A percentile compares a stretch with the other conserved stretches of the same genome.
phyloP scores from a whole-genome alignment of 2,888 invertebrate species.

The Incurvaria masculella region DNA sequence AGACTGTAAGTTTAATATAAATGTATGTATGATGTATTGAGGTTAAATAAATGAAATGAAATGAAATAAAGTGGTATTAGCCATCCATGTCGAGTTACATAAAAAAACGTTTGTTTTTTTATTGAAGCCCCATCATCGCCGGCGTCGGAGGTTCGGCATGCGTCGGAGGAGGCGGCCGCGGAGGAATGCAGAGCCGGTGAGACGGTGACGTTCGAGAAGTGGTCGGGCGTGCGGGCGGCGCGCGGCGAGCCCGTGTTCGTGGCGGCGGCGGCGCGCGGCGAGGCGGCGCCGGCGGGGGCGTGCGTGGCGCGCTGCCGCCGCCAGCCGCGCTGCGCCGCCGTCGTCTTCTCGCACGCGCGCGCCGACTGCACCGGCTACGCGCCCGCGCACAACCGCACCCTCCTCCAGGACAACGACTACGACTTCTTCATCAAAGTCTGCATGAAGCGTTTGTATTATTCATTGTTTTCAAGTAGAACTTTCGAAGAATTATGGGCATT shows the following conservation, averaged over 20 bases:
- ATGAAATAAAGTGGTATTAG: too few relatives aligned
- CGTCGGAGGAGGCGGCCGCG: too few relatives aligned
- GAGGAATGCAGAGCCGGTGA: constrained; percentile 30
- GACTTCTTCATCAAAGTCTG: constrained; percentile 67
- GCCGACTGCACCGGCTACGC: constrained; percentile 49
- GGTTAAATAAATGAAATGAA: too few relatives aligned
- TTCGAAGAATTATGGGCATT: too few relatives aligned
- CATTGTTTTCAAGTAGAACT: too few relatives aligned
- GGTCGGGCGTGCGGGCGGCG: constrained; percentile 40
- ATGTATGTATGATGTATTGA: too few relatives aligned
- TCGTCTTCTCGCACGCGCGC: constrained; percentile 43
- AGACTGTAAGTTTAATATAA: too few relatives aligned
- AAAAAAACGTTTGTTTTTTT: too few relatives aligned
- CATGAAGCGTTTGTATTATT: constrained; percentile 50
- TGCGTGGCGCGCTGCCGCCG: constrained; percentile 46
- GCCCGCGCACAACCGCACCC: constrained; percentile 21
- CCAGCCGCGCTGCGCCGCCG: constrained; percentile 43
- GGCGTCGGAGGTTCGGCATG: too few relatives aligned
- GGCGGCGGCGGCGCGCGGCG: constrained; percentile 43
- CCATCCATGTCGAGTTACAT: too few relatives aligned
- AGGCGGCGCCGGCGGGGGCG: constrained; percentile 39
- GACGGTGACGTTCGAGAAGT: constrained; percentile 33
- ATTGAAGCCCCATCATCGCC: too few relatives aligned
- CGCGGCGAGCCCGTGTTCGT: constrained; percentile 40
- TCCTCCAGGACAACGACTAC: constrained; percentile 51